Percentiles rank a stretch among this genome's conserved stretches.
Evolutionary conservation across 2,797 vertebrate genomes (phyloP).

Genomic region (Loris lydekkerianus): DNA sequence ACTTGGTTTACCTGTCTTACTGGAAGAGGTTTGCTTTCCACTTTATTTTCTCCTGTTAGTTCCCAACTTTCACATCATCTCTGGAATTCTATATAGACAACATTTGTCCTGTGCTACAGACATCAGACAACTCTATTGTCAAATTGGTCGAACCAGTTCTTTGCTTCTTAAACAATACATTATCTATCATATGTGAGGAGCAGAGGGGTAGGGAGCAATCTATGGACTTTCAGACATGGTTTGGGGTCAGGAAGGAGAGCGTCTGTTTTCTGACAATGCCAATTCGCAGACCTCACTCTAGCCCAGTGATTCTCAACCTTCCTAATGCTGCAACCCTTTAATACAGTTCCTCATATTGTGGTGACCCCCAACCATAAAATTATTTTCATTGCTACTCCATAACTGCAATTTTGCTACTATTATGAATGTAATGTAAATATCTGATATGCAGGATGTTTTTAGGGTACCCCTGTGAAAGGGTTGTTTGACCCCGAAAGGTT

Average conservation of each 20-base stretch:
- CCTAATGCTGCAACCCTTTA: too few relatives aligned
- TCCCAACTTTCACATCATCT: background rate
- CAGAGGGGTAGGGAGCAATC: background rate
- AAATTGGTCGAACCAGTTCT: background rate
- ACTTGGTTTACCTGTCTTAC: slow-evolving; percentile 91
- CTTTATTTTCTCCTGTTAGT: background rate
- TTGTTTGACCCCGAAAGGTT: too few relatives aligned
- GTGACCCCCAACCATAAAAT: too few relatives aligned
- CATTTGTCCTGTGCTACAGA: background rate
- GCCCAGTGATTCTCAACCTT: too few relatives aligned
- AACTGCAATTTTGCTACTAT: too few relatives aligned
- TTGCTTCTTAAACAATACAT: background rate
- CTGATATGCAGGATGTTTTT: too few relatives aligned
- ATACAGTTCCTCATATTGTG: too few relatives aligned
- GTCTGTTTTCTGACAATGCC: background rate
- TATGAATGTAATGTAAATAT: too few relatives aligned
- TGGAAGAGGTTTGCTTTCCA: slow-evolving; percentile 90
- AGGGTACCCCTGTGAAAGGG: too few relatives aligned
- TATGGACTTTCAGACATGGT: background rate
- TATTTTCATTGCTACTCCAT: too few relatives aligned
- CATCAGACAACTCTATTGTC: background rate
- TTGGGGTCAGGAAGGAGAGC: background rate
- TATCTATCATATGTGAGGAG: background rate
- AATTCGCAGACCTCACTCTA: background rate
- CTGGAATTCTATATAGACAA: background rate